These are phyloP conservation scores for Paragorgia papillata DNA, from an alignment of 92 coral and sea anemone species.

Conservation along the genomic window DNA sequence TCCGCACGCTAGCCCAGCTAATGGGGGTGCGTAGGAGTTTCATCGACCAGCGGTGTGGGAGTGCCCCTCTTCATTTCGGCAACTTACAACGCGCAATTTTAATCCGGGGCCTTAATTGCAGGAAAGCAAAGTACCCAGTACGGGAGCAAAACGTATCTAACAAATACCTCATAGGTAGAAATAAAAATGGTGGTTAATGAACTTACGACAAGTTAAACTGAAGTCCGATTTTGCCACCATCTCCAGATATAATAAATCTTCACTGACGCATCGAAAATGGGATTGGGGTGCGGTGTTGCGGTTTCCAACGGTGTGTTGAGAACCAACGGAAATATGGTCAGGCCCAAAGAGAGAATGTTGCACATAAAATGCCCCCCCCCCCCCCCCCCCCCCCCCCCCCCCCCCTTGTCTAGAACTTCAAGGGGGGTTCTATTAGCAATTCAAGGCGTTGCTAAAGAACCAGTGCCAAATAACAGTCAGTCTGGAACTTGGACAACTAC, in stretches of 20 bases:
- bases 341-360: conserved; percentile 38
- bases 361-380: too few relatives aligned
- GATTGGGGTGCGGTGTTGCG: conserved; percentile 66
- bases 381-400: too few relatives aligned
- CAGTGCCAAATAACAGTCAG: conserved; percentile 16
- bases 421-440: conserved; percentile 47
- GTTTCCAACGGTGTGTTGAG: conserved; percentile 14
- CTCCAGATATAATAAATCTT: conserved; percentile 45
- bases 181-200: conserved; percentile 54
- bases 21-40: conserved; percentile 38
- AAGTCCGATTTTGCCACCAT: conserved; percentile 41
- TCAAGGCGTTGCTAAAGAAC: conserved; percentile 47
- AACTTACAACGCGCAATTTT: conserved; percentile 31
- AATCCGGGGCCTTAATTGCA: conserved; percentile 36
- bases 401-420: conserved; percentile 45
- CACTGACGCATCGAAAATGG: conserved; percentile 56
- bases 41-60: conserved; percentile 43
- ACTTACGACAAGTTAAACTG: conserved; percentile 45
- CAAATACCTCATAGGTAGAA: conserved; percentile 29
- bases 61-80: conserved; percentile 46
- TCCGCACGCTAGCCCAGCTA: conserved; percentile 34
- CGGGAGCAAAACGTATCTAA: conserved; percentile 12
- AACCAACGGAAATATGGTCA: conserved; percentile 66
- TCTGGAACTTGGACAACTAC: conserved; percentile 54
- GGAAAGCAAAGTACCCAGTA: conserved; percentile 27